These are phyloP conservation scores for Propithecus coquereli DNA, from an alignment of 2,113 vertebrate species.

Conservation along the genomic window DNA sequence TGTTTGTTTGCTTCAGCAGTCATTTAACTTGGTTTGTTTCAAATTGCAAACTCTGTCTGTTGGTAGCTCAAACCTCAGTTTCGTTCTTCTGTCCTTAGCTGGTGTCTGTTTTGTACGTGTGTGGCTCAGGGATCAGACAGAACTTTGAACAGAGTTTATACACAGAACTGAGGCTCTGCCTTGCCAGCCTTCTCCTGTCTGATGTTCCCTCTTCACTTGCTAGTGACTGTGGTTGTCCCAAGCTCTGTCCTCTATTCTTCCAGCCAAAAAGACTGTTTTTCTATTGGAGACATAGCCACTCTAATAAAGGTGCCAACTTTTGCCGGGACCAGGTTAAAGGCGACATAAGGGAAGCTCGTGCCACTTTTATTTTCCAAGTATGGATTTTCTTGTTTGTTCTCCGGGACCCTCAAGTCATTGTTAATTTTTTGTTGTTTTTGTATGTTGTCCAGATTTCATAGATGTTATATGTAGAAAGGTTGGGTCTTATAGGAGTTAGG, in stretches of 20 bases:
- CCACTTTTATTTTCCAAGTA: accelerated
- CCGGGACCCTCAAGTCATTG: too few relatives aligned
- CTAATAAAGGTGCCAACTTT: neutral
- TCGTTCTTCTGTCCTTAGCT: too few relatives aligned
- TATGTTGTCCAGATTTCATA: neutral
- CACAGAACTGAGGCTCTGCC: neutral
- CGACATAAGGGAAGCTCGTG: accelerated
- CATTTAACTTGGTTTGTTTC: neutral
- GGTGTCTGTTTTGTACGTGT: neutral
- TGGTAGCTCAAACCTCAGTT: neutral
- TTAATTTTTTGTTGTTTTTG: neutral
- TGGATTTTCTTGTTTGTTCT: too few relatives aligned
- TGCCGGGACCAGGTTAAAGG: too few relatives aligned
- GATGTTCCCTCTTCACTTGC: neutral
- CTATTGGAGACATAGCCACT: accelerated
- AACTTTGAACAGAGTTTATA: too few relatives aligned
- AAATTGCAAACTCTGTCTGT: too few relatives aligned
- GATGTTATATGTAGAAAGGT: neutral
- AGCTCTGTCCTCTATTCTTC: neutral
- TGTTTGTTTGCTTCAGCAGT: neutral
- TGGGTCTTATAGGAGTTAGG: neutral
- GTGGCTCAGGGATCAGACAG: neutral
- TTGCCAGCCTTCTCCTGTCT: neutral
- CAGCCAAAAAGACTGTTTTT: neutral
- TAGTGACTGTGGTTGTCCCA: neutral